These are phyloP conservation scores for Linepithema humile DNA, from an alignment of 1,140 invertebrate species.

Conservation along the genomic window DNA sequence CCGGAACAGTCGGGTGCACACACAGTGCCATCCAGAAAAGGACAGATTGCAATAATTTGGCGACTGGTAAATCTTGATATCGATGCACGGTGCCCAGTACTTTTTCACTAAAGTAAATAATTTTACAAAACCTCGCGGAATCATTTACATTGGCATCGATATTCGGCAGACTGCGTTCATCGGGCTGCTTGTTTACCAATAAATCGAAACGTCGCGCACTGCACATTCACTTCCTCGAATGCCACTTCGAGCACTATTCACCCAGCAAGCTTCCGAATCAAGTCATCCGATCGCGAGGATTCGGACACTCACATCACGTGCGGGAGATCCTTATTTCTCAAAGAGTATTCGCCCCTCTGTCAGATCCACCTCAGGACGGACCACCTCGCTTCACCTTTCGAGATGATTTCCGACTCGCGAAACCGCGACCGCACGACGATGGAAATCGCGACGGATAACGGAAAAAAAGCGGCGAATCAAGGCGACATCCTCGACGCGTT, in stretches of 20 bases:
- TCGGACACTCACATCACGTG: conserved; percentile 14
- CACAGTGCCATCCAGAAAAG: not conserved
- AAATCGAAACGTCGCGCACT: not conserved
- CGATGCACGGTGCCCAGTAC: not conserved
- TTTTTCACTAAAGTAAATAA: not conserved
- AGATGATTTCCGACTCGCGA: not conserved
- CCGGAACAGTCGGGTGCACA: not conserved
- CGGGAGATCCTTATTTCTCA: not conserved
- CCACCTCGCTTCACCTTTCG: not conserved
- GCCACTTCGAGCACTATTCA: conserved; percentile 34
- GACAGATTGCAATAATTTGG: not conserved
- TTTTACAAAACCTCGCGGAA: not conserved
- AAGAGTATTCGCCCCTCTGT: not conserved
- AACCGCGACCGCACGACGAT: too few species aligned
- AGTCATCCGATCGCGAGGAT: conserved; percentile 12
- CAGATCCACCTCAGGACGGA: not conserved
- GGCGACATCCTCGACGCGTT: conserved; percentile 8
- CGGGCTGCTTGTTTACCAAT: not conserved
- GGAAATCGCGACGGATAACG: not conserved
- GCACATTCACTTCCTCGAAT: conserved; percentile 37
- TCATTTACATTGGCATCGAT: not conserved
- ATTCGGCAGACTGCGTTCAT: not conserved
- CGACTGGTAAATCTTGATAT: not conserved
- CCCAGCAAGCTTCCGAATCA: not conserved
- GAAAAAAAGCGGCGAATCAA: not conserved